phyloP scores from a whole-genome alignment of 2,113 vertebrate genomes.

The Pterocles burchelli region DNA sequence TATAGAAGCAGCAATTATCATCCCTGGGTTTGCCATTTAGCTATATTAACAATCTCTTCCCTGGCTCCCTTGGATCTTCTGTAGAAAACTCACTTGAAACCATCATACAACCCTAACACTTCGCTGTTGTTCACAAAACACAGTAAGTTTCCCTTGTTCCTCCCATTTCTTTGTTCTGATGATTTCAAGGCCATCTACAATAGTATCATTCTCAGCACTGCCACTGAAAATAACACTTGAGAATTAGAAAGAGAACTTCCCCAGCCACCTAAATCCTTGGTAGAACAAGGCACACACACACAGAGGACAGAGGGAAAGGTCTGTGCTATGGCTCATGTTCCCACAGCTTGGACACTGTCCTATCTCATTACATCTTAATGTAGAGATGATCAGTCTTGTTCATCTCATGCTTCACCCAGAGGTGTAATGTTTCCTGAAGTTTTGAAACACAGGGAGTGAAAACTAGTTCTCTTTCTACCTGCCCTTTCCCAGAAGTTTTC shows the following conservation, averaged over 20 bases:
- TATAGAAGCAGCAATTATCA: neutral
- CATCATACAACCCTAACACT: neutral
- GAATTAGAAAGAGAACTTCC: neutral
- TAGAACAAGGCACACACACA: rapidly evolving
- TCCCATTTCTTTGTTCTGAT: neutral
- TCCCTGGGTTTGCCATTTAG: neutral
- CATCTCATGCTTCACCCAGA: neutral
- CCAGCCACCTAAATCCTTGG: neutral
- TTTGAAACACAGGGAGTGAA: neutral
- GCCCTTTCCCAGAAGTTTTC: neutral
- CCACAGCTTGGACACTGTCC: neutral
- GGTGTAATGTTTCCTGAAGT: neutral
- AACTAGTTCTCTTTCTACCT: neutral
- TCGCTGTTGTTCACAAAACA: neutral
- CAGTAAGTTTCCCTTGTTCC: neutral
- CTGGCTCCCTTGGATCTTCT: neutral
- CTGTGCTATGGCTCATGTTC: rapidly evolving
- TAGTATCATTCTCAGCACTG: neutral
- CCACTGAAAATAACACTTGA: neutral
- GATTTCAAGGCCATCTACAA: neutral
- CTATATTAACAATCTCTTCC: neutral
- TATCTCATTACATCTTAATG: rapidly evolving
- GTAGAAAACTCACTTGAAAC: neutral
- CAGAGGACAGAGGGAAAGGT: neutral
- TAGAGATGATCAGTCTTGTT: neutral